Conservation (phyloP, 2,888 invertebrate species). For the Leptinotarsa juncta region DNA sequence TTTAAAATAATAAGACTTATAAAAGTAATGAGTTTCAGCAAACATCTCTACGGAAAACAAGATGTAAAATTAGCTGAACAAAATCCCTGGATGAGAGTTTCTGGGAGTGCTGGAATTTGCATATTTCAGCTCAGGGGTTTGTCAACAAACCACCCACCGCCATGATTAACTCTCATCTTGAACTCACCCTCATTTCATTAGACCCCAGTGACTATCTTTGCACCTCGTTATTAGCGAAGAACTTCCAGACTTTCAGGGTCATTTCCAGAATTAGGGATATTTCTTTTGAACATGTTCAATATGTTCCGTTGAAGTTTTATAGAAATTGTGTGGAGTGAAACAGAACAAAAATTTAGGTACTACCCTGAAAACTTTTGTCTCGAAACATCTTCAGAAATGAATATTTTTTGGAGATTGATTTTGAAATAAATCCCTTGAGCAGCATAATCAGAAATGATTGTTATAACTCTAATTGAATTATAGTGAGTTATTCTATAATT, state of each 20-base stretch:
- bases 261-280: too few species aligned
- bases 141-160: constrained; percentile 16
- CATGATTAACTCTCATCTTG: constrained; percentile 9
- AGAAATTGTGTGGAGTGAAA: too few species aligned
- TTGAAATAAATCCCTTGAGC: too few species aligned
- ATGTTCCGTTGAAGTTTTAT: too few species aligned
- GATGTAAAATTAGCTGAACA: constrained; percentile 51
- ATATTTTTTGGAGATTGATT: too few species aligned
- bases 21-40: constrained; percentile 38
- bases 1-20: constrained; percentile 32
- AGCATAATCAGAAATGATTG: too few species aligned
- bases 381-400: too few species aligned
- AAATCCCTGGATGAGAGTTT: constrained; percentile 49
- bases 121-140: constrained; percentile 41
- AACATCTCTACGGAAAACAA: constrained; percentile 48
- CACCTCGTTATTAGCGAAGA: neutral
- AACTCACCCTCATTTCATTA: constrained; percentile 7
- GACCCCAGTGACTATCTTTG: neutral
- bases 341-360: too few species aligned
- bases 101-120: constrained; percentile 49
- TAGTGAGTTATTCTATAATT: too few species aligned
- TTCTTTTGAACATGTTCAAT: too few species aligned
- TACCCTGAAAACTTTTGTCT: too few species aligned
- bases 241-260: constrained; percentile 18
- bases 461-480: too few species aligned